Conservation (phyloP, 2,888 invertebrate genomes). For the Hypselothyrea guttata region DNA sequence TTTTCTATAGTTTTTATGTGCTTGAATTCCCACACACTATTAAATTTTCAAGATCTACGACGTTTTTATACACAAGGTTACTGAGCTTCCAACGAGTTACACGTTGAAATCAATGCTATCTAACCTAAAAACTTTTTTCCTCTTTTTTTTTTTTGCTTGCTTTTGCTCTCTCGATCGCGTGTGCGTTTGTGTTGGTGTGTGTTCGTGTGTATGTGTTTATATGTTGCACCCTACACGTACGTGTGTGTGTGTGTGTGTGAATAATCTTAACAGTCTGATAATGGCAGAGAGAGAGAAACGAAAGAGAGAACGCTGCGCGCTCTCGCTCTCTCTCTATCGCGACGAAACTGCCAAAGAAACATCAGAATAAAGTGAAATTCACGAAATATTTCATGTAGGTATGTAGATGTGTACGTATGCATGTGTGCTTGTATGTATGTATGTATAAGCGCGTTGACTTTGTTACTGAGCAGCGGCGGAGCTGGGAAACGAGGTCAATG, state of each 20-base stretch:
- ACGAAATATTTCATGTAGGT: conserved; percentile 13
- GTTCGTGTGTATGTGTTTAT: not conserved
- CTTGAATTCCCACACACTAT: not conserved
- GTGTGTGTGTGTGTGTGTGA: conserved; percentile 10
- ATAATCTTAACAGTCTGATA: conserved; percentile 67
- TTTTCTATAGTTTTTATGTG: not conserved
- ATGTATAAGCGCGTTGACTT: conserved; percentile 46
- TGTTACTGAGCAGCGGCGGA: conserved; percentile 38
- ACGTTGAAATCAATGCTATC: conserved; percentile 48
- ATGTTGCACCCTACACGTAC: conserved; percentile 18
- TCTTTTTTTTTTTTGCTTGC: no score
- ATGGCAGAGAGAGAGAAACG: conserved; percentile 51
- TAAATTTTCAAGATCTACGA: conserved; percentile 19
- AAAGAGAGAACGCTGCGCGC: conserved; percentile 47
- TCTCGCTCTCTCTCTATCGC: conserved; percentile 8
- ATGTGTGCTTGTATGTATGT: conserved; percentile 12
- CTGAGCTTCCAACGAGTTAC: conserved; percentile 28
- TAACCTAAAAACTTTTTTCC: conserved; percentile 41
- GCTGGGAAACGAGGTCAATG: conserved; percentile 65
- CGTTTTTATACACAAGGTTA: conserved; percentile 28
- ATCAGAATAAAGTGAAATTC: conserved; percentile 66
- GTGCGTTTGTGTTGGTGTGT: conserved; percentile 3
- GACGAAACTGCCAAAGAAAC: conserved; percentile 45
- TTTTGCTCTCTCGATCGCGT: conserved; percentile 40
- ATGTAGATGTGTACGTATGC: no score